Percentiles rank a stretch among this genome's conserved stretches.
Evolutionary conservation across 30 jellyfish, hydroid and myxozoan genomes (phyloP).

Genomic region (Cassiopea xamachana): DNA sequence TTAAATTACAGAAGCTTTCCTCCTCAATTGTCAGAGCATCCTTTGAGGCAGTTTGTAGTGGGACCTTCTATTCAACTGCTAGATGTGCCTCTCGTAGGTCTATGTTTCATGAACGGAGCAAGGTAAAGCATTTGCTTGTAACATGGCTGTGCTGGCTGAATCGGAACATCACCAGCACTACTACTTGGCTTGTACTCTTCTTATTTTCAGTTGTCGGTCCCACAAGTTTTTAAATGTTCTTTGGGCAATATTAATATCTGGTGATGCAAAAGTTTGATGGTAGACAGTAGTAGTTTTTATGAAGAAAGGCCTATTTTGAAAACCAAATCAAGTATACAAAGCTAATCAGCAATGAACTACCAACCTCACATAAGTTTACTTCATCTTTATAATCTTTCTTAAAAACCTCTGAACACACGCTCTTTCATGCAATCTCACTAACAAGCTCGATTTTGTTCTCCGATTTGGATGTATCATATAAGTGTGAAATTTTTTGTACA

Average conservation of each 20-base stretch:
- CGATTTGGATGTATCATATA: slow-evolving; percentile 35
- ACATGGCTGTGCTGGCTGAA: slow-evolving; percentile 42
- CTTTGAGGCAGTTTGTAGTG: neutral
- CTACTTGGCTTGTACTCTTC: slow-evolving; percentile 55
- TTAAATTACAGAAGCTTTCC: neutral
- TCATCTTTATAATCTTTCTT: neutral
- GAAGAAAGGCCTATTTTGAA: neutral
- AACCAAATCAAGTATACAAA: neutral
- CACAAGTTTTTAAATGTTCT: slow-evolving; percentile 46
- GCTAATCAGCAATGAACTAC: neutral
- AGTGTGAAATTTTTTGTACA: slow-evolving; percentile 26
- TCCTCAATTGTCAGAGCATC: neutral
- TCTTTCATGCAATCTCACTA: slow-evolving; percentile 29
- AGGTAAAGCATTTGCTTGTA: slow-evolving; percentile 53
- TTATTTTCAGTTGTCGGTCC: slow-evolving; percentile 32
- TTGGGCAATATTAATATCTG: slow-evolving; percentile 24
- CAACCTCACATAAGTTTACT: neutral
- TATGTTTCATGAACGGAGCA: slow-evolving; percentile 50
- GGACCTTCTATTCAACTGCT: neutral
- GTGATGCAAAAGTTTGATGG: neutral
- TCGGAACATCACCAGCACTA: slow-evolving; percentile 57
- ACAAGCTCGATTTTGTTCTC: slow-evolving; percentile 44
- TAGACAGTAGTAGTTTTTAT: neutral
- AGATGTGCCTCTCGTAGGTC: slow-evolving; percentile 11
- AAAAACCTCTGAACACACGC: slow-evolving; percentile 4